Evolutionary conservation across 1,140 invertebrate genomes (phyloP).

Genomic region (Pectinophora gossypiella): DNA sequence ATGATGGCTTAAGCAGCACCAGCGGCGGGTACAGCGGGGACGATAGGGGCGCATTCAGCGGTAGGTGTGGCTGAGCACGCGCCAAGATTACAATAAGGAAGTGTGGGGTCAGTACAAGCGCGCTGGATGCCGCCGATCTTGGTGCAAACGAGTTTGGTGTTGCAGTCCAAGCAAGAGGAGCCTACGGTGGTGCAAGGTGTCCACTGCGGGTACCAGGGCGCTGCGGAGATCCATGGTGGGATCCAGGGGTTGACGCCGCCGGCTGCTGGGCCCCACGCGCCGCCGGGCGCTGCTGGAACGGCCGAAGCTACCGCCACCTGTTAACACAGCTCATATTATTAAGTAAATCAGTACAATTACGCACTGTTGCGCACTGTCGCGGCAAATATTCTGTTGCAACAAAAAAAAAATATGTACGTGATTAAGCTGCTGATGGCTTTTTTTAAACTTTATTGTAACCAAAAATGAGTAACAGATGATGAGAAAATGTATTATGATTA

Average conservation of each 20-base stretch:
- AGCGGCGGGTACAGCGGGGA: neutral
- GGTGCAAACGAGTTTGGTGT: conserved; percentile 51
- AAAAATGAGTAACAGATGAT: too few relatives aligned
- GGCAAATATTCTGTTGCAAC: too few relatives aligned
- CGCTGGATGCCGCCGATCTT: conserved; percentile 49
- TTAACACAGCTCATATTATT: conserved; percentile 3
- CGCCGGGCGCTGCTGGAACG: conserved; percentile 24
- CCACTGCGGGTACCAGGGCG: conserved; percentile 56
- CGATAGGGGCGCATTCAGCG: conserved; percentile 37
- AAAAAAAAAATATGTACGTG: too few relatives aligned
- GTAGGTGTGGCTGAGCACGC: conserved; percentile 57
- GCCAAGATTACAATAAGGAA: conserved; percentile 60
- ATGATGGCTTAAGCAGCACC: too few relatives aligned
- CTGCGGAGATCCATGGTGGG: conserved; percentile 44
- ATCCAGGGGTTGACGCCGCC: conserved; percentile 43
- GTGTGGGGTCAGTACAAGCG: conserved; percentile 46
- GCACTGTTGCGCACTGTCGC: too few relatives aligned
- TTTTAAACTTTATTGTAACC: too few relatives aligned
- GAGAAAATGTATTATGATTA: too few relatives aligned
- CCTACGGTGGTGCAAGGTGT: conserved; percentile 46
- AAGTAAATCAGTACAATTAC: too few relatives aligned
- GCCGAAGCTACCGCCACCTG: conserved; percentile 34
- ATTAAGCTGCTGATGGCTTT: too few relatives aligned
- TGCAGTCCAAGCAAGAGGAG: conserved; percentile 47
- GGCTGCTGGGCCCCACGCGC: conserved; percentile 9